These are phyloP conservation scores for Apeira syringaria DNA, from an alignment of 2,888 invertebrate genomes.

Conservation along the genomic window DNA sequence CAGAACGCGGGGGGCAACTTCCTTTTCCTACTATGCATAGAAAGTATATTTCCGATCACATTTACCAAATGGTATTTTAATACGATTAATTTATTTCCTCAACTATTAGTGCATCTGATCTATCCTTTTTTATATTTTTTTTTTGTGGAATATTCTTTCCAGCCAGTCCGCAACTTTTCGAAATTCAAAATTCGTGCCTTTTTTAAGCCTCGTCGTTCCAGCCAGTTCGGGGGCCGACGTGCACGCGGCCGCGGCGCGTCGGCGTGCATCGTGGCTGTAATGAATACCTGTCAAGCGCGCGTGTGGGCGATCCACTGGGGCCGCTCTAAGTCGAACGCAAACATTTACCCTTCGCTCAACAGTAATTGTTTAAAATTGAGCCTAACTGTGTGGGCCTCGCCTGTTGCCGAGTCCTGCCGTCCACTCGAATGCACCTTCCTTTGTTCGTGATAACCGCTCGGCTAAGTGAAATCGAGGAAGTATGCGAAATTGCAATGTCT, in stretches of 20 bases:
- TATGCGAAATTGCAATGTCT: conserved; percentile 9
- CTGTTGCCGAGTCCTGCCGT: conserved; percentile 64
- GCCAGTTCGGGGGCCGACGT: conserved; percentile 42
- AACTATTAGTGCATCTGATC: too few species aligned
- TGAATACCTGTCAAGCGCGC: conserved; percentile 80
- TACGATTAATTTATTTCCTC: too few species aligned
- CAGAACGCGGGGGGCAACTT: too few species aligned
- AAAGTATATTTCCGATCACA: too few species aligned
- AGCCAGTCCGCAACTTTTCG: background rate
- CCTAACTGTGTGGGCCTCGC: conserved; percentile 81
- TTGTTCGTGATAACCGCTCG: conserved; percentile 64
- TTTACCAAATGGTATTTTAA: too few species aligned
- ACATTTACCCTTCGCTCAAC: conserved; percentile 81
- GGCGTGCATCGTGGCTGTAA: conserved; percentile 74
- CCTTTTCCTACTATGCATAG: too few species aligned
- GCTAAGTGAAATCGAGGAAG: conserved; percentile 48
- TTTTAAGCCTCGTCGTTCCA: conserved; percentile 13
- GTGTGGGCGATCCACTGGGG: conserved; percentile 73
- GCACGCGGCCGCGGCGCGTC: conserved; percentile 49
- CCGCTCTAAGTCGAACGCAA: conserved; percentile 79
- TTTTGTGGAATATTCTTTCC: too few species aligned
- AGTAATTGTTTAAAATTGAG: conserved; percentile 84
- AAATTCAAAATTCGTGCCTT: conserved; percentile 2
- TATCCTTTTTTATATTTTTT: too few species aligned
- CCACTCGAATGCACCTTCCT: conserved; percentile 53